Percentiles rank a stretch among this genome's conserved stretches.
Evolutionary conservation across 2,113 vertebrate species (phyloP).

Genomic region (Hemiscyllium ocellatum): DNA sequence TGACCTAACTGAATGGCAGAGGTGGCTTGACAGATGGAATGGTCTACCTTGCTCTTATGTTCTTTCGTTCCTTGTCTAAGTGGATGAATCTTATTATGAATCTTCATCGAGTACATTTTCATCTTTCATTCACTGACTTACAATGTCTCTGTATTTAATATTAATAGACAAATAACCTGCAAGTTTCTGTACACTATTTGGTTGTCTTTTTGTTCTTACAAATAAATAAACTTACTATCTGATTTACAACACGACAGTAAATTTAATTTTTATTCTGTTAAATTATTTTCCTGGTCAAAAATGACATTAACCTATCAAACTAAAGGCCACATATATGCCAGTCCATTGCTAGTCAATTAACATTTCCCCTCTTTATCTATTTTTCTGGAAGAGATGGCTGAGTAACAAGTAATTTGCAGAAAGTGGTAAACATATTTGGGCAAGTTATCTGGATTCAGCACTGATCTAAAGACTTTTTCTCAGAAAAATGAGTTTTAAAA

Average conservation of each 20-base stretch:
- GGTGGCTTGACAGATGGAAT: no score
- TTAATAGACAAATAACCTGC: background rate
- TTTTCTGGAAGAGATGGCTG: background rate
- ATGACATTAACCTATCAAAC: background rate
- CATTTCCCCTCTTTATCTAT: background rate
- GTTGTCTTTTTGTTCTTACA: background rate
- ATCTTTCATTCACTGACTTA: background rate
- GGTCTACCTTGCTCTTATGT: no score
- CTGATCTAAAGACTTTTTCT: background rate
- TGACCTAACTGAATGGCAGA: no score
- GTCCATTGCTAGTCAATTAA: background rate
- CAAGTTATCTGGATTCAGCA: background rate
- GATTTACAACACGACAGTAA: background rate
- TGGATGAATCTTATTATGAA: background rate
- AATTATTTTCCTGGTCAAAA: background rate
- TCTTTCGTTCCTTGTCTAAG: background rate
- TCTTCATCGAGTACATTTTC: background rate
- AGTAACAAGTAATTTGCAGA: background rate
- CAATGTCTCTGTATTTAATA: no score
- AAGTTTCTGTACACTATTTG: background rate
- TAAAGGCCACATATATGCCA: background rate
- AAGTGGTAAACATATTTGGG: background rate
- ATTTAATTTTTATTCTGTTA: background rate
- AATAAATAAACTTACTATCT: background rate
- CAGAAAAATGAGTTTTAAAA: background rate